Evolutionary conservation across 2,797 vertebrate genomes (phyloP), one percentile per base, ranked within the genome.

Genomic region (Sebastolobus altivelis): DNA sequence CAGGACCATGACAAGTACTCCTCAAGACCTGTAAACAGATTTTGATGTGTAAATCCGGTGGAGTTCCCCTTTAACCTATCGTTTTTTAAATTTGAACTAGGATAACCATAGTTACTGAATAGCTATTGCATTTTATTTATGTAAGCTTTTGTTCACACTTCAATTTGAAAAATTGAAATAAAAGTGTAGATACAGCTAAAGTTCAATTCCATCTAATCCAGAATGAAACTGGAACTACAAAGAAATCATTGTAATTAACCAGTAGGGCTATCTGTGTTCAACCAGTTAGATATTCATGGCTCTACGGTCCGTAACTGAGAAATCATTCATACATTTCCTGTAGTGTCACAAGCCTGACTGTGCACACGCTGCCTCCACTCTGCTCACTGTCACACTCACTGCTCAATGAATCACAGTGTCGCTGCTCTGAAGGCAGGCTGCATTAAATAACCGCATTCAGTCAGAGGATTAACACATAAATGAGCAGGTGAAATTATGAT

Each of bases 321-420:
- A 76, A 75, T 40, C 38, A 56, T 75, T 75, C 65, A 70, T 63
- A 73, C 63, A 72, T 49, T 61, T 70, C 14, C 35, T 49, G 22
- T 4, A 12, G 63, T 63, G 56, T 63, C n/a, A 63, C 4, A 35
- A 35, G 49, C 43, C 46, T 72, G 66, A 56, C 63, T 18, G 35
- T 1, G 0, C 33, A 62, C 59, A 33, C 25, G 6, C 43, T 54
- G 54, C 22, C 33, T 37, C 22, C 22, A 18, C 52, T 65, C 52
- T 56, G 35, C 14, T 16, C 22, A 8, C 4, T 65, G 72, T 79
- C 55, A 65, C 65, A 46, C 27, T 73, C 14, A 18, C 27, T 52
- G 59, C 46, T 55, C 25, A 54, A 72, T 73, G 55, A 80, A 18
- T 83, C 35, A 58, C 40, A 55, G 18, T 31, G 29, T 33, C 12